Evolutionary conservation across 2,113 vertebrate genomes (phyloP), one percentile per base, ranked within the genome.

Genomic region (Seriola dumerili): DNA sequence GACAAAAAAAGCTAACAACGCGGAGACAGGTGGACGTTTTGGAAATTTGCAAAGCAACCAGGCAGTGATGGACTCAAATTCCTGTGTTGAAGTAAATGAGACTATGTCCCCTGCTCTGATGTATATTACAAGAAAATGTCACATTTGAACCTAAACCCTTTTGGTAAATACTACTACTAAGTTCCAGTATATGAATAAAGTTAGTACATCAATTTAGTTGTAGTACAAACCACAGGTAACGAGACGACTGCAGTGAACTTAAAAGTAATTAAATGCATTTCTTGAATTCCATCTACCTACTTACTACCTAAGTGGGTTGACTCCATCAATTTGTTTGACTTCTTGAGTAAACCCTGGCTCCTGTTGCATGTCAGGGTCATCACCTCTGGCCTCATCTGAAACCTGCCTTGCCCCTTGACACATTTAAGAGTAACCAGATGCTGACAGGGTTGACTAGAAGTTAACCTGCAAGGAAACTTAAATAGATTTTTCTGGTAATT

Each of bases 341-440:
- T 76, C 32, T 58, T 75, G 48, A 63, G 76, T 58, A 65, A 81
- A 85, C 58, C 32, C 34, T 5, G 0, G 4, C 54, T 73, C 2
- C 42, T 78, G 58, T 65, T 81, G 65, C 70, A 50, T 58, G 40
- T 76, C 17, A 16, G 65, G 72, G 71, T 84, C 80, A 19, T 8
- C 2, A 84, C 72, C 72, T 80, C 50, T 77, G 44, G 8, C 54
- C 70, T 36, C 66, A 4, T 40, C 50, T 58, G 10, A 72, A 62
- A 34, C 55, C 66, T 48, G 16, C 23, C 10, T 17, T 44, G 46
- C 79, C 74, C 55, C 29, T n/a, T 72, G 48, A 42, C 80, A 57
- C 25, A 11, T 48, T 23, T 57, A 61, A 64, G 54, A 78, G 42
- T 76, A 63, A 25, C 71, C 87, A 76, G 64, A 62, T 90, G 79